A percentile compares a stretch with the other conserved stretches of the same genome.
Conservation (phyloP, 2,888 invertebrate species). For the Lycaena phlaeas region DNA sequence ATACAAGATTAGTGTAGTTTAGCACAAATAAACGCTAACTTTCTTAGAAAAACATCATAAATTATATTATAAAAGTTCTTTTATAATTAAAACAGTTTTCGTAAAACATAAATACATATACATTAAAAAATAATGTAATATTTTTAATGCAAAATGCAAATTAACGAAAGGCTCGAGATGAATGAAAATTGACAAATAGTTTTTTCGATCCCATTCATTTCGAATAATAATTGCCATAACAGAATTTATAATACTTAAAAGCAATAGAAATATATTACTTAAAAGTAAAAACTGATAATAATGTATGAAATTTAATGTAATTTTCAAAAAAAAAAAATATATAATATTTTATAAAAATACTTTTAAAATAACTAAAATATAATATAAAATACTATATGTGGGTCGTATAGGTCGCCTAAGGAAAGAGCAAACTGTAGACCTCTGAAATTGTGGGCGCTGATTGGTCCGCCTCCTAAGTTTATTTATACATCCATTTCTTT, state of each 20-base stretch:
- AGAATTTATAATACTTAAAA: constrained; percentile 1
- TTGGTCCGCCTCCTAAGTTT: too few relatives aligned
- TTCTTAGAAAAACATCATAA: not conserved
- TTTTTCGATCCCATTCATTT: not conserved
- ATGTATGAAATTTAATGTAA: too few relatives aligned
- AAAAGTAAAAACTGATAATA: too few relatives aligned
- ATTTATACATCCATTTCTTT: too few relatives aligned
- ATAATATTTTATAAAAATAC: too few relatives aligned
- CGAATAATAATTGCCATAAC: constrained; percentile 4
- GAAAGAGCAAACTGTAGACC: too few relatives aligned
- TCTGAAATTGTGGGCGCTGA: too few relatives aligned
- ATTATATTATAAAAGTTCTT: not conserved
- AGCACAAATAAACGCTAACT: not conserved
- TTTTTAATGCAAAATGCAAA: constrained; percentile 17
- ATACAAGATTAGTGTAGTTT: constrained; percentile 11
- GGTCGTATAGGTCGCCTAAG: too few relatives aligned
- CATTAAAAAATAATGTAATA: not conserved
- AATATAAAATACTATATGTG: too few relatives aligned
- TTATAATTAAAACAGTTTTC: not conserved
- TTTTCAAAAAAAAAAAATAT: too few relatives aligned
- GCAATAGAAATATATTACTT: too few relatives aligned
- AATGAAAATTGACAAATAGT: constrained; percentile 14
- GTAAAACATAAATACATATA: not conserved
- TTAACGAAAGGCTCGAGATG: constrained; percentile 13
- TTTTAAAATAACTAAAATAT: too few relatives aligned